phyloP scores from a whole-genome alignment of 1,140 invertebrate genomes.

The Papilio polytes region DNA sequence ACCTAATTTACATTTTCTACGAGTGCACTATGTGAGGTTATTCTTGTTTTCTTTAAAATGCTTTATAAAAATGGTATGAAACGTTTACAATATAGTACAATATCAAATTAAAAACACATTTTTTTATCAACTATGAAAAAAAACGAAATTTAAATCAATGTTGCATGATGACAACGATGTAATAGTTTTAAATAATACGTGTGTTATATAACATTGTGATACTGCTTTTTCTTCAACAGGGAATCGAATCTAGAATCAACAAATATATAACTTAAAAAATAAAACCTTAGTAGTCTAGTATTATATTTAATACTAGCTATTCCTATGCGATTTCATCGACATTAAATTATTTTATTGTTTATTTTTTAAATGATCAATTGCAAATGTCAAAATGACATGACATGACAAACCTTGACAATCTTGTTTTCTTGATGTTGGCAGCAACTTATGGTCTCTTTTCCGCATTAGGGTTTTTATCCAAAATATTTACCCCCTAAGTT shows the following conservation, averaged over 20 bases:
- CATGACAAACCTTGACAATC: too few species aligned
- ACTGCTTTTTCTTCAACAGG: neutral
- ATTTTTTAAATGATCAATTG: too few species aligned
- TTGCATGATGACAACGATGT: neutral
- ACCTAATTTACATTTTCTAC: conserved; percentile 24
- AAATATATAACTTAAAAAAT: neutral
- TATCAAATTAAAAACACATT: neutral
- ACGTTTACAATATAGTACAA: neutral
- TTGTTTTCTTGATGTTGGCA: too few species aligned
- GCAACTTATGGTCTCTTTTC: too few species aligned
- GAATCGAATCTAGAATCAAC: neutral
- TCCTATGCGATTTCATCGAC: too few species aligned
- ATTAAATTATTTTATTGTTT: too few species aligned
- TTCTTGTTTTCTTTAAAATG: conserved; percentile 3
- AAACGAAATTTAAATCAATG: too few species aligned
- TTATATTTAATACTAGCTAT: too few species aligned
- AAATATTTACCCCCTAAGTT: too few species aligned
- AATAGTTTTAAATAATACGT: neutral
- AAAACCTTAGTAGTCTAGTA: neutral
- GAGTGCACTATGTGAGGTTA: neutral
- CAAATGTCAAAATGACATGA: too few species aligned
- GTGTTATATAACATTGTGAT: neutral
- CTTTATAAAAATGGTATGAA: neutral
- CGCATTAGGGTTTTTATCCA: too few species aligned
- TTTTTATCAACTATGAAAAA: neutral